Evolutionary conservation across 2,797 vertebrate genomes (phyloP), one percentile per base, ranked within the genome.

Genomic region (Epinephelus malabaricus): DNA sequence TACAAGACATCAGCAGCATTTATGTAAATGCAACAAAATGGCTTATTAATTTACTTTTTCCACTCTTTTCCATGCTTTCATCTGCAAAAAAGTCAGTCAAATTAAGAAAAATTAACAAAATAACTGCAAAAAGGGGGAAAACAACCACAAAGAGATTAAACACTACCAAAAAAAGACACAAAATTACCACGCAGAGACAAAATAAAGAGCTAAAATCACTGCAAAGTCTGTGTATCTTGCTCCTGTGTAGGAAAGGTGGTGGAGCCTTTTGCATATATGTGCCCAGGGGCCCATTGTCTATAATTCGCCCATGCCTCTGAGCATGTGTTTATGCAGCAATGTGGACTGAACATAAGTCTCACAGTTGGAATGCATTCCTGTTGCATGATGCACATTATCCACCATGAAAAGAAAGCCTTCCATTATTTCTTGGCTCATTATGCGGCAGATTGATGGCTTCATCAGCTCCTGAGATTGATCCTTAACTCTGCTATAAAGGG

Each of bases 401-500:
- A 67, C 40, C n/a, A 55, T 40, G 47, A 62, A 59, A 61, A 54
- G 34, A 38, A 70, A 73, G 45, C n/a, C 59, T 8, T 76, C 50
- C 76, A 81, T 84, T 88, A 83, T 78, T 79, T 69, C 80, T 85
- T 53, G 73, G 79, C 86, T 92, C 89, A 83, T 92, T 92, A 92
- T 82, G 76, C 51, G 54, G 75, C 64, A 86, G 88, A 92, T 81
- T 88, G 90, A 94, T 93, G 86, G 71, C 82, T 92, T 93, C 91
- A 91, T 94, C 91, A 92, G 87, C 81, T n/a, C 19, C 82, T 13
- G 71, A 69, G 66, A 93, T 92, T 92, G 91, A 94, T 91, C 85
- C 80, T 79, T 73, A 85, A 87, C 88, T 89, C 81, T 70, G 77
- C 56, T 91, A 70, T 83, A 91, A 91, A 81, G 90, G 83, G 82